Base-by-base conservation (phyloP, 2,797 vertebrate genomes). In the Coilia nasus region DNA sequence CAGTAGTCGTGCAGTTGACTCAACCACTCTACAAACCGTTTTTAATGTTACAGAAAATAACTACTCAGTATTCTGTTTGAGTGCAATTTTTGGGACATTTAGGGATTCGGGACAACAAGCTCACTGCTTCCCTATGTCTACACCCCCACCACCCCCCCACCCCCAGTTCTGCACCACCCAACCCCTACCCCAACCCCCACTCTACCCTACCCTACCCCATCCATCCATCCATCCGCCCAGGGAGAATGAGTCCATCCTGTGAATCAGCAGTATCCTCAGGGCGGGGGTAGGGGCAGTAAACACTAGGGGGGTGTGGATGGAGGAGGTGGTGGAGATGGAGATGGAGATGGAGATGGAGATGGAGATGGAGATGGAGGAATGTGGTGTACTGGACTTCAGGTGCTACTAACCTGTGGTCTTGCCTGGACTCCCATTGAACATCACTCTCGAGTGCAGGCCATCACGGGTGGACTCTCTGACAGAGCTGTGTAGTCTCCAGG, bases 401-500 rank as follows among this genome's bases (percentile, higher is more conserved):
- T 85, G 67, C 57, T 87, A 71, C 57, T 87, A 71, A 83, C 86
- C 47, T 35, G 84, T 6, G 86, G 80, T 54, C 84, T 83, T 57
- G 82, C 86, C 84, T 7, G 50, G 50, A 9, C 50, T 54, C 50
- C 50, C 50, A 54, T 3, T n/a, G 44, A 41, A 64, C 0, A 67
- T 62, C 41, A 44, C 5, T 46, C 83, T 19, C 78, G 75, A 86
- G 81, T 44, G 46, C 35, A 41, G 35, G 35, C 35, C 35, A 41
- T 5, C 35, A 41, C 67, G 50, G 2, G 50, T 54, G 50, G 50
- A 9, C 50, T 14, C 50, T 75, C 59, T 3, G 59, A 82, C 85
- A 86, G 75, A 83, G 83, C 75, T 62, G 46, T 57, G 50, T n/a
- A 23, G 6, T 83, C 86, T 81, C 64, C 11, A 54, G 81, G 83